Evolutionary conservation across 2,888 invertebrate genomes (phyloP).

Genomic region (Drosophila formosana): DNA sequence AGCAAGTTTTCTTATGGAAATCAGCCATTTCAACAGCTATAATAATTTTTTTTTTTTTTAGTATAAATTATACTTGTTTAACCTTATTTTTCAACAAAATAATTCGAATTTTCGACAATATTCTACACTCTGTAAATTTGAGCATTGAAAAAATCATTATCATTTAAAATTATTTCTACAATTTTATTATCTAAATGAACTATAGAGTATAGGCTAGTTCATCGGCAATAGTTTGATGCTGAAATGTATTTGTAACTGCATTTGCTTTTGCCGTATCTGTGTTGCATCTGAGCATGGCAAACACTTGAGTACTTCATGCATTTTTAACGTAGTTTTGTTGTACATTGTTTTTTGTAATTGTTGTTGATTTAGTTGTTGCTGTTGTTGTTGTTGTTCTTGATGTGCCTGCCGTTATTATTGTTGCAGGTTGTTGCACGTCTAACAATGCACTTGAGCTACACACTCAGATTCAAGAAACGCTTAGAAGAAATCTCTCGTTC

Average conservation of each 20-base stretch:
- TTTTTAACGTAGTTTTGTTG: conserved; percentile 55
- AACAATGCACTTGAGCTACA: conserved; percentile 74
- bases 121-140: too few relatives aligned
- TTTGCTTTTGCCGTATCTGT: conserved; percentile 41
- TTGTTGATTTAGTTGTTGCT: conserved; percentile 64
- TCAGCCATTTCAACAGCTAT: too few relatives aligned
- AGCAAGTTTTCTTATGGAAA: too few relatives aligned
- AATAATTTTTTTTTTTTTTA: too few relatives aligned
- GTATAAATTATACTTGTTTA: too few relatives aligned
- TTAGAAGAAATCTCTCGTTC: conserved; percentile 13
- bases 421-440: conserved; percentile 73
- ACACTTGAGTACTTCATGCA: conserved; percentile 73
- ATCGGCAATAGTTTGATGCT: not conserved
- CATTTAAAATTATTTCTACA: too few relatives aligned
- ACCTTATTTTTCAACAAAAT: too few relatives aligned
- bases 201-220: conserved; percentile 8
- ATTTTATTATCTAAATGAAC: not conserved
- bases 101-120: too few relatives aligned
- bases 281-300: conserved; percentile 41
- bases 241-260: conserved; percentile 32
- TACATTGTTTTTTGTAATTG: conserved; percentile 52
- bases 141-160: too few relatives aligned
- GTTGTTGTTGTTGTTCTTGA: conserved; percentile 42
- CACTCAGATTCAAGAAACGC: conserved; percentile 39
- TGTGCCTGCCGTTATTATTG: conserved; percentile 25